Evolutionary conservation across 2,888 invertebrate genomes (phyloP), one percentile per base, ranked within the genome.

Genomic region (Troides oblongomaculatus): DNA sequence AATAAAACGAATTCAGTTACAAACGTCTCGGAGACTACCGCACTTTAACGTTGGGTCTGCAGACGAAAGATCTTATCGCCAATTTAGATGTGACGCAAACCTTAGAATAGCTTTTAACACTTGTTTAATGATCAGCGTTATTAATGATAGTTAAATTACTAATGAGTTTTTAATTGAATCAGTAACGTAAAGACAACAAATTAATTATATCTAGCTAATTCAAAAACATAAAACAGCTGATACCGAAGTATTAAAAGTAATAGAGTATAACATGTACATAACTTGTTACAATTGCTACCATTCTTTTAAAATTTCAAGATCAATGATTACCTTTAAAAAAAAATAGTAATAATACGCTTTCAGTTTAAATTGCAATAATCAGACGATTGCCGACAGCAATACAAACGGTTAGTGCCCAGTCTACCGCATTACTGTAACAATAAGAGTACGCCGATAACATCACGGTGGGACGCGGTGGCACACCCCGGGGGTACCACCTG

Each of bases 401-500:
- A 78, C 73, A 72, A 66, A 72, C 74, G 77, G 75, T 74, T 72
- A 72, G 67, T 69, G 69, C 46, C 71, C 72, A 67, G 69, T 72
- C 73, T 75, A 77, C 46, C 76, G 75, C 80, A 75, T 73, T 76
- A 77, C 76, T 74, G 76, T 77, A 76, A 76, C 77, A 77, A 77
- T 74, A 74, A 76, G 76, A 74, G 75, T 61, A 43, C 76, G 75
- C 76, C 74, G 84, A 84, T 82, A 80, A 72, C 78, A 84, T 84
- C 84, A 71, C 76, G 77, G 79, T 77, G 81, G 79, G 79, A 75
- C 76, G 74, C 84, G 80, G 89, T 84, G 83, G 86, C 87, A 81
- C 77, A 82, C 86, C 89, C 89, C 74, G 82, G 74, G 86, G 84
- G 81, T 81, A 73, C 75, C 82, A 76, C 73, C 74, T 75, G 76